These are phyloP conservation scores for Octopus bimaculoides DNA, from an alignment of 1,140 invertebrate genomes.

Conservation along the genomic window DNA sequence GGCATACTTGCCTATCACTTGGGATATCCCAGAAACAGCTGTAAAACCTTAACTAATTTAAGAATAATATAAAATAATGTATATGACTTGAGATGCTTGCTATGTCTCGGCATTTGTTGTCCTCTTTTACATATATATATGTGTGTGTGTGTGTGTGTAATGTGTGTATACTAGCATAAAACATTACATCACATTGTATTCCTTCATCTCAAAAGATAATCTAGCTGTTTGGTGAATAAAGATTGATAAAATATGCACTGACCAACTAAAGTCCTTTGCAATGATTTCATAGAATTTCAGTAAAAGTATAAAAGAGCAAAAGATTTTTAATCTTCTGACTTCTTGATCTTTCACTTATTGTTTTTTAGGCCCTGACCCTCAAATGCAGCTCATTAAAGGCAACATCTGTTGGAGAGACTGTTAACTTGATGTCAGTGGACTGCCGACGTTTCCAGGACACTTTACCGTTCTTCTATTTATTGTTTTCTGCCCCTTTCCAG, in stretches of 20 bases:
- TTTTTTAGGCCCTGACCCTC: conserved; percentile 40
- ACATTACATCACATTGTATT: no score
- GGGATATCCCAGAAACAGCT: no score
- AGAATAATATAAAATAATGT: no score
- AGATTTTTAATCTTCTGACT: background rate
- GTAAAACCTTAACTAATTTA: no score
- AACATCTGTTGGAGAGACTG: conserved; percentile 62
- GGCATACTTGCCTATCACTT: no score
- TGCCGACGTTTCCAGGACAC: conserved; percentile 51
- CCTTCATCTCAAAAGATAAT: no score
- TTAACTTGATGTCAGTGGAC: conserved; percentile 62
- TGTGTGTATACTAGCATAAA: no score
- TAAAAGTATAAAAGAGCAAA: background rate
- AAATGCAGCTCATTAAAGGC: conserved; percentile 43
- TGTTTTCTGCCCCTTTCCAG: conserved; percentile 93
- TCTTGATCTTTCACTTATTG: background rate
- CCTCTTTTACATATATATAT: no score
- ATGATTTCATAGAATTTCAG: background rate
- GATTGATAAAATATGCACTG: background rate
- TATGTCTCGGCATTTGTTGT: no score
- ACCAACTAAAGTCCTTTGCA: background rate
- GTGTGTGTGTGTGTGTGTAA: no score
- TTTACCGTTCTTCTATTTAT: conserved; percentile 80
- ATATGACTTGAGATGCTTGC: no score
- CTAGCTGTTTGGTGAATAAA: no score